A percentile compares a stretch with the other conserved stretches of the same genome.
These are phyloP conservation scores for Axinella damicornis DNA, from an alignment of 37 sponge, comb jelly and placozoan species.

Conservation along the genomic window DNA sequence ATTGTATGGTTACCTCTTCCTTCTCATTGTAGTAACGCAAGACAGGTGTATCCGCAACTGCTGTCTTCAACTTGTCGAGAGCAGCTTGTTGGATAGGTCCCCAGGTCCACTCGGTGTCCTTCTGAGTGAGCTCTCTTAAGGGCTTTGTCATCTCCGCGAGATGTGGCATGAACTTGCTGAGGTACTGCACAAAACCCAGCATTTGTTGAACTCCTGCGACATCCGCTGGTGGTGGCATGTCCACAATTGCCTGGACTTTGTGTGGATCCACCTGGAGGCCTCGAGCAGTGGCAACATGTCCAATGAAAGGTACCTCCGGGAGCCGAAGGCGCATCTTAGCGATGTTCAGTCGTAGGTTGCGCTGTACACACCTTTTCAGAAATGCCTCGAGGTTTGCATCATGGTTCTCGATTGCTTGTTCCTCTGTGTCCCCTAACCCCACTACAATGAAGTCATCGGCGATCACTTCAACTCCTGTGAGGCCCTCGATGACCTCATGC, in stretches of 20 bases:
- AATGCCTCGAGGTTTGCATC: neutral
- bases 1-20: constrained; percentile 15
- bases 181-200: constrained; percentile 49
- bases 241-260: constrained; percentile 56
- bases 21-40: constrained; percentile 24
- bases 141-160: constrained; percentile 52
- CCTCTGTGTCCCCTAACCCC: too few relatives aligned
- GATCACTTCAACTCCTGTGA: neutral
- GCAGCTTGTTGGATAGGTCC: constrained; percentile 16
- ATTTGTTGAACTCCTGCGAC: constrained; percentile 48
- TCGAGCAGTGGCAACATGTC: constrained; percentile 38
- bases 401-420: too few relatives aligned
- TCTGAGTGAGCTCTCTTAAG: constrained; percentile 8
- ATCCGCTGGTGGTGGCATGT: constrained; percentile 66
- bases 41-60: constrained; percentile 40
- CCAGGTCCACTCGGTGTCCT: constrained; percentile 28
- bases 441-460: neutral
- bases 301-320: constrained; percentile 34
- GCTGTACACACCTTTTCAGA: constrained; percentile 9
- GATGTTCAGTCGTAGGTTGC: constrained; percentile 27
- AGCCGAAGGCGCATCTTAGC: constrained; percentile 14
- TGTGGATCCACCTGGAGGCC: constrained; percentile 56
- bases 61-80: constrained; percentile 14
- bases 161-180: constrained; percentile 63
- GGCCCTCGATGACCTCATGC: too few relatives aligned